Evolutionary conservation across 2,113 vertebrate species (phyloP).

Genomic region (Hucho hucho): DNA sequence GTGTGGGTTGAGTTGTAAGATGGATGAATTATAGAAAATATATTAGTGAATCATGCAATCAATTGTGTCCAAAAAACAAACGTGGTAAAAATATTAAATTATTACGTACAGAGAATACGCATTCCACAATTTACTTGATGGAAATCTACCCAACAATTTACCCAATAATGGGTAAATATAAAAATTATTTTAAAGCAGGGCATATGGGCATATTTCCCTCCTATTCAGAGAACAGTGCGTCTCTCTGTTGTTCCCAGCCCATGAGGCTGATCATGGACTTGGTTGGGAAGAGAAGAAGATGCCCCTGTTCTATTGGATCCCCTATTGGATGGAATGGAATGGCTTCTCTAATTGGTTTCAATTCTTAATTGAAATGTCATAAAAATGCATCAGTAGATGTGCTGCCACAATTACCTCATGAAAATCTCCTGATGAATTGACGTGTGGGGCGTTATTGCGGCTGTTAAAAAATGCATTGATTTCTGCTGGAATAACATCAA

Average conservation of each 20-base stretch:
- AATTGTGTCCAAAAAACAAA: too few relatives aligned
- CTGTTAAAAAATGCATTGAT: conserved; percentile 70
- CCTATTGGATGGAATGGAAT: conserved; percentile 52
- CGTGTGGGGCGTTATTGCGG: conserved; percentile 68
- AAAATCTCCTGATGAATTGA: conserved; percentile 76
- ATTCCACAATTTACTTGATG: background rate
- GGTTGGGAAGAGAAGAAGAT: conserved; percentile 37
- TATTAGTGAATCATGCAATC: too few relatives aligned
- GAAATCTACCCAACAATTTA: background rate
- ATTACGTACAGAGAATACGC: background rate
- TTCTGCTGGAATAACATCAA: conserved; percentile 69
- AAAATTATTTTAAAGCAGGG: background rate
- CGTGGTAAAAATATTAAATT: conserved; percentile 21
- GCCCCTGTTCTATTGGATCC: conserved; percentile 52
- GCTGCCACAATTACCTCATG: conserved; percentile 74
- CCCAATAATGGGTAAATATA: background rate
- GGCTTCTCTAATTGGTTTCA: conserved; percentile 75
- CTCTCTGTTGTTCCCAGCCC: background rate
- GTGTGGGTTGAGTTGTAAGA: conserved; percentile 19
- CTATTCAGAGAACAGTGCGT: background rate
- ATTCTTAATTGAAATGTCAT: conserved; percentile 78
- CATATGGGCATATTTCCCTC: background rate
- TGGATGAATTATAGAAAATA: conserved; percentile 31
- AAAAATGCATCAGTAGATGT: conserved; percentile 76
- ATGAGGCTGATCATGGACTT: background rate